These are phyloP conservation scores for Synanthedon tipuliformis DNA, from an alignment of 2,888 invertebrate species.

Conservation along the genomic window DNA sequence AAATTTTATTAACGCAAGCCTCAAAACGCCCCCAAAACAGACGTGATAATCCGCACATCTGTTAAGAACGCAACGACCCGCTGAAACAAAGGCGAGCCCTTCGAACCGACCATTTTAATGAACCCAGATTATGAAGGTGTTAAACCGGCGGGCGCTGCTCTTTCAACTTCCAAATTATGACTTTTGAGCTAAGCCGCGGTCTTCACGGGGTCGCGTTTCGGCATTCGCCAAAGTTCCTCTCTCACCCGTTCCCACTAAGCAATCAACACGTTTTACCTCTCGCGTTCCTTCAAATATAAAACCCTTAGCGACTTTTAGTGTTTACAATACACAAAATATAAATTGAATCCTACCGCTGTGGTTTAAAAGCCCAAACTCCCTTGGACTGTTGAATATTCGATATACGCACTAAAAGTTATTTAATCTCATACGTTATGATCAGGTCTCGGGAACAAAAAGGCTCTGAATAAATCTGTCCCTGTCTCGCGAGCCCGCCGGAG, in stretches of 20 bases:
- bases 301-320: conserved; percentile 35
- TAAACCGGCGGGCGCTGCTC: conserved; percentile 56
- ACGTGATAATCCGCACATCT: conserved; percentile 64
- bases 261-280: conserved; percentile 33
- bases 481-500: conserved; percentile 47
- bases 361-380: conserved; percentile 24
- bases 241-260: conserved; percentile 36
- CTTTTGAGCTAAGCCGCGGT: conserved; percentile 47
- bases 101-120: conserved; percentile 53
- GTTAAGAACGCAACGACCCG: conserved; percentile 60
- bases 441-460: conserved; percentile 47
- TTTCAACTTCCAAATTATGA: conserved; percentile 68
- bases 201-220: conserved; percentile 59
- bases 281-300: conserved; percentile 47
- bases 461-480: conserved; percentile 54
- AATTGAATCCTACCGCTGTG: conserved; percentile 33
- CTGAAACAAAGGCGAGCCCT: conserved; percentile 62
- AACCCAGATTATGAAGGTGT: conserved; percentile 69
- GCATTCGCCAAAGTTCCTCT: conserved; percentile 46
- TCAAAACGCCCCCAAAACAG: conserved; percentile 32
- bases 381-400: conserved; percentile 28
- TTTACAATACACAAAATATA: conserved; percentile 8
- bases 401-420: conserved; percentile 34
- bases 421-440: conserved; percentile 63
- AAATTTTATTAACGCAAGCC: conserved; percentile 1